These are phyloP conservation scores for Falco berigora DNA, from an alignment of 2,797 vertebrate species.

Conservation along the genomic window DNA sequence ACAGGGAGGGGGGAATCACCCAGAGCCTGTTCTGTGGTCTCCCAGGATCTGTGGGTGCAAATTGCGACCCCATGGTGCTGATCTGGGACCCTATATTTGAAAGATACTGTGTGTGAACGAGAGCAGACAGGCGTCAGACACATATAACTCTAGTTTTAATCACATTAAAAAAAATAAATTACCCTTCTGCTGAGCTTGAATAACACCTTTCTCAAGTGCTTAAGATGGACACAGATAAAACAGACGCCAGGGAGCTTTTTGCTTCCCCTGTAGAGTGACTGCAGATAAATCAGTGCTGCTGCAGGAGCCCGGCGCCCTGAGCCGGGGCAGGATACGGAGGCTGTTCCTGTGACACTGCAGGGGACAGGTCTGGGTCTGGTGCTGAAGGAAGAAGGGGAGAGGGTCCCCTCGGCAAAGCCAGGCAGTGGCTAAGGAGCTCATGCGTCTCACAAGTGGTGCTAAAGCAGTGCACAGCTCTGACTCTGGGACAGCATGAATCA, in stretches of 20 bases:
- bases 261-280: neutral
- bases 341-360: neutral
- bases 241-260: neutral
- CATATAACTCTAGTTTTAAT: neutral
- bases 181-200: neutral
- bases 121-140: neutral
- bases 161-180: neutral
- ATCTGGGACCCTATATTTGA: neutral
- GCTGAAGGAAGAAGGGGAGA: neutral
- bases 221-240: neutral
- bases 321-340: neutral
- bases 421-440: neutral
- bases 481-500: neutral
- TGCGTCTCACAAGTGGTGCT: neutral
- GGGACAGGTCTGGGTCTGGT: fast-evolving
- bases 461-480: neutral
- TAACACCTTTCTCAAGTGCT: neutral
- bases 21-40: neutral
- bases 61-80: neutral
- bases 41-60: neutral
- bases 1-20: fast-evolving
- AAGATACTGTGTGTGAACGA: neutral
- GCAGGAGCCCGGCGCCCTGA: fast-evolving
- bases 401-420: neutral
- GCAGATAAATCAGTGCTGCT: neutral